Percentiles rank a stretch among this genome's conserved stretches.
These are phyloP conservation scores for Mesaphorura yosii DNA, from an alignment of 1,140 invertebrate species.

Conservation along the genomic window DNA sequence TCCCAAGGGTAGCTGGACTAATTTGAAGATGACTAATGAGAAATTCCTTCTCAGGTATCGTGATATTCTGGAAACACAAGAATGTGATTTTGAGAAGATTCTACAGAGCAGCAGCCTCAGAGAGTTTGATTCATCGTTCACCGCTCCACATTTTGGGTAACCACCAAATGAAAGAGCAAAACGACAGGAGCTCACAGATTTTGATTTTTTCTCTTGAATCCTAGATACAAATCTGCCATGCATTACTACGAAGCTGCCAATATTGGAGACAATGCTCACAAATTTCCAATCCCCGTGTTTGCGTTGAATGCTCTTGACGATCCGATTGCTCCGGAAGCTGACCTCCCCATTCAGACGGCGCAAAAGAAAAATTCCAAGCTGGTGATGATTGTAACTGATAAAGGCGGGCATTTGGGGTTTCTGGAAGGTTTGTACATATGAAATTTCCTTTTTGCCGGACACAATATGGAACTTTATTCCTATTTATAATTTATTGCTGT, in stretches of 20 bases:
- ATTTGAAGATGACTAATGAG: not conserved
- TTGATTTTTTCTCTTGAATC: constrained; percentile 3
- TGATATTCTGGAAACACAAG: constrained; percentile 14
- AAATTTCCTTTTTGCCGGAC: no score
- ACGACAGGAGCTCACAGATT: not conserved
- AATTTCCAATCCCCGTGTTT: constrained; percentile 23
- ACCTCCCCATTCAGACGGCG: constrained; percentile 19
- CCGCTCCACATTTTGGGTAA: constrained; percentile 26
- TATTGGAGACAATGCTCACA: constrained; percentile 14
- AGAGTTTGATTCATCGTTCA: constrained; percentile 26
- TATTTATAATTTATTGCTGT: no score
- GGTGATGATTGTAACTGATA: constrained; percentile 19
- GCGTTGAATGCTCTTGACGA: constrained; percentile 23
- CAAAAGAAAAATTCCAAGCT: constrained; percentile 7
- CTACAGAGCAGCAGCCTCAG: not conserved
- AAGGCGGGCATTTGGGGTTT: constrained; percentile 25
- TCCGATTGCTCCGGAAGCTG: constrained; percentile 20
- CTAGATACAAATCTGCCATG: not conserved
- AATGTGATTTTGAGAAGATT: constrained; percentile 22
- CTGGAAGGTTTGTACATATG: no score
- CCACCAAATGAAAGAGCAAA: no score
- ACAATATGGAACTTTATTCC: no score
- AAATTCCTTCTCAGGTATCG: constrained; percentile 19
- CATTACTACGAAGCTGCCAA: constrained; percentile 17
- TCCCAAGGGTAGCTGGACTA: not conserved